Evolutionary conservation across 2,888 invertebrate genomes (phyloP), one percentile per base, ranked within the genome.

Genomic region (Cephus pygmeus): DNA sequence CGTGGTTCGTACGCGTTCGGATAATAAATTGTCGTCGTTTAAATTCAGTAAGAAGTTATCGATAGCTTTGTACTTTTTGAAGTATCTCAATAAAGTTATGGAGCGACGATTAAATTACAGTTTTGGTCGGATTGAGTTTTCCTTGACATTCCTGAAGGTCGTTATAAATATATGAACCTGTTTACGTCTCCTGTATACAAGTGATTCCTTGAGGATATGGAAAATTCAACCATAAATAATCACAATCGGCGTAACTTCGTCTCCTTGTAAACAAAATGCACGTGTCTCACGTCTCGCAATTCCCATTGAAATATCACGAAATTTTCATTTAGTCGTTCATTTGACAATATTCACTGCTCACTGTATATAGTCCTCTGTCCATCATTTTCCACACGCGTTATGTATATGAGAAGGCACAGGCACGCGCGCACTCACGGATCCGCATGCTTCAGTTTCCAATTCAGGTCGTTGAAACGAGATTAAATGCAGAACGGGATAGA

Each of bases 141-240:
- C 56, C 56, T 9, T 56, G 56, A 56, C 23, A 56, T 56, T 56
- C 56, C 56, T 23, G 9, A 56, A 56, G 56, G 56, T 56, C 56
- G 56, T 56, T 23, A 56, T 56, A 56, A 56, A 56, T 23, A 56
- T 56, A 23, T 56, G 56, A 56, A 56, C 23, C 56, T 56, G 56
- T 56, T 56, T 56, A 23, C 56, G 9, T 15, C 23, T 56, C 56
- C 56, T 23, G 56, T 23, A 56, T 56, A 56, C 56, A 23, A 56
- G 56, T 56, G 23, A 56, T 56, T 15, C 23, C 56, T 56, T 56
- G 56, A 9, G 23, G 56, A 9, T 56, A 56, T 23, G 23, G 69
- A 77, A 33, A 75, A 77, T 75, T 75, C 31, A 35, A 71, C 56
- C 56, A 23, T 23, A 56, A 75, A 73, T 73, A 73, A 73, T 73